phyloP scores from a whole-genome alignment of 1,140 invertebrate species.

The Hypsibius dujardini region DNA sequence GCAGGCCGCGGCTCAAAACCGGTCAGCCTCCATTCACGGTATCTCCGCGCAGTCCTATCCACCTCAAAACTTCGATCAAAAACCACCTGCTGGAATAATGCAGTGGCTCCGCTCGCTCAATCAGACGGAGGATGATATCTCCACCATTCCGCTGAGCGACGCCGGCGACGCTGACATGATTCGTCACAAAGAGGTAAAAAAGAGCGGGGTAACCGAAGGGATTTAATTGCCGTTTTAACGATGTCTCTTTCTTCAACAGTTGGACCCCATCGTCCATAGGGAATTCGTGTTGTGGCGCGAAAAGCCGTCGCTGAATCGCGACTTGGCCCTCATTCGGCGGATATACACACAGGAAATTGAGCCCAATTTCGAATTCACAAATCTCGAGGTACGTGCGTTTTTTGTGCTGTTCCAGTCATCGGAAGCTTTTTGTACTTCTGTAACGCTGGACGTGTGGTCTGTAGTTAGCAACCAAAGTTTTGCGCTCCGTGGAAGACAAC shows the following conservation, averaged over 20 bases:
- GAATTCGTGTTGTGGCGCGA: conserved; percentile 54
- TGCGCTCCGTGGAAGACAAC: conserved; percentile 49
- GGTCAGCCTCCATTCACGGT: too few species aligned
- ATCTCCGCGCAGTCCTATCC: too few species aligned
- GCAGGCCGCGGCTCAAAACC: too few species aligned
- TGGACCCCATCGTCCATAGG: conserved; percentile 51
- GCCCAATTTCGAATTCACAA: conserved; percentile 53
- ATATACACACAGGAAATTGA: conserved; percentile 57
- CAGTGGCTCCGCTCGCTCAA: too few species aligned
- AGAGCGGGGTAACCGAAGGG: too few species aligned
- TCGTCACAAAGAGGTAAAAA: too few species aligned
- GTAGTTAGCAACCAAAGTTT: conserved; percentile 42
- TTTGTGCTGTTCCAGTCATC: neutral
- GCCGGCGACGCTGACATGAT: too few species aligned
- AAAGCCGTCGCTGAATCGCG: conserved; percentile 42
- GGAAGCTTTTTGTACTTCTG: conserved; percentile 2
- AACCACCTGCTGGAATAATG: too few species aligned
- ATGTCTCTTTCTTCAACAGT: conserved; percentile 37
- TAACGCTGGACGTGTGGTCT: conserved; percentile 21
- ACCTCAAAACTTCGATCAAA: too few species aligned
- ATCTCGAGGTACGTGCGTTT: conserved; percentile 35
- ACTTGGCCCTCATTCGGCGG: conserved; percentile 43
- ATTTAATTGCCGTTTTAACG: too few species aligned
- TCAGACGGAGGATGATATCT: too few species aligned
- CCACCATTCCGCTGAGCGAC: too few species aligned